Conservation (phyloP, 2,888 invertebrate species). For the Spodoptera exigua region DNA sequence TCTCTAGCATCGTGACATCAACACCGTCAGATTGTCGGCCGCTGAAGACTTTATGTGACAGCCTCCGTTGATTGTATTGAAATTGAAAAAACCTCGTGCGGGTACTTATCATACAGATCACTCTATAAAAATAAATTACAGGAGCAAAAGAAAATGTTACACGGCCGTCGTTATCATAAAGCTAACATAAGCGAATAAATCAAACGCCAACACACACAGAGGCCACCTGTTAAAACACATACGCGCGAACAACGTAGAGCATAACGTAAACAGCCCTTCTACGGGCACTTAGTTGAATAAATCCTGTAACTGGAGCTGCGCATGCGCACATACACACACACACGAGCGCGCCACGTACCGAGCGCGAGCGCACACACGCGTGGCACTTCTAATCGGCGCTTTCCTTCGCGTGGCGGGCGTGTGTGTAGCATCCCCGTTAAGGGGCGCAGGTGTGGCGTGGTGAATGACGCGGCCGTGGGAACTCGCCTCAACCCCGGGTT, state of each 20-base stretch:
- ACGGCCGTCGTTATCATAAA: conserved; percentile 66
- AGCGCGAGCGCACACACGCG: conserved; percentile 69
- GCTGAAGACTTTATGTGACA: conserved; percentile 50
- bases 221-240: conserved; percentile 60
- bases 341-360: conserved; percentile 56
- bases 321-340: conserved; percentile 49
- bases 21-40: conserved; percentile 26
- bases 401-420: conserved; percentile 87
- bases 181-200: conserved; percentile 72
- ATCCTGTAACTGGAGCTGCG: conserved; percentile 71
- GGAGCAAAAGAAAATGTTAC: conserved; percentile 66
- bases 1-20: conserved; percentile 15
- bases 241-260: conserved; percentile 56
- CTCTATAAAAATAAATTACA: conserved; percentile 64
- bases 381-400: conserved; percentile 79
- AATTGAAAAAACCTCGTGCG: conserved; percentile 62
- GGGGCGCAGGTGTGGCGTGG: conserved; percentile 86
- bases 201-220: conserved; percentile 62
- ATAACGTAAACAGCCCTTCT: conserved; percentile 73
- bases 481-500: conserved; percentile 85
- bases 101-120: conserved; percentile 71
- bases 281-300: conserved; percentile 72
- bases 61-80: conserved; percentile 56
- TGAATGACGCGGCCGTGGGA: conserved; percentile 88
- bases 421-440: conserved; percentile 86